Evolutionary conservation across 2,113 vertebrate genomes (phyloP), one percentile per base, ranked within the genome.

Genomic region (Psilopogon haemacephalus): DNA sequence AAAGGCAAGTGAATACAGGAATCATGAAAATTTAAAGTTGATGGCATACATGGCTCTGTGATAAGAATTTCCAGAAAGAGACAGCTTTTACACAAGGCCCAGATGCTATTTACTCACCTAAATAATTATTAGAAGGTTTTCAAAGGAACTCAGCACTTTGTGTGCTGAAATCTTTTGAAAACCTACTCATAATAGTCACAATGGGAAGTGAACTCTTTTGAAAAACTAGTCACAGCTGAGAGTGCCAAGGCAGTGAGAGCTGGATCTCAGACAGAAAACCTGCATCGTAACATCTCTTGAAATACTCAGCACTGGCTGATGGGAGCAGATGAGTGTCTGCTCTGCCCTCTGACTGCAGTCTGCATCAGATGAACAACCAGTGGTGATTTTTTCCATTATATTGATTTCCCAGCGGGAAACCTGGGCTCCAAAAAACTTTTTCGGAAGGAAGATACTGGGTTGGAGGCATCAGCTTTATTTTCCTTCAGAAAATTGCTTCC

Each of bases 121-220:
- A 94, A 89, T 64, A 77, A 86, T 84, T 94, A 77, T 81, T 68
- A 65, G 26, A 52, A 84, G 13, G 7, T 68, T 84, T 93, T 92
- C 80, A 88, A 93, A 94, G 54, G 38, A 58, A 18, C 50, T 86
- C 69, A 88, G 48, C 30, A 48, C 76, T 81, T 76, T 78, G 18
- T 40, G 69, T 88, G 52, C 69, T 71, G 56, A 95, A 90, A 78
- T 93, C 86, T 81, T 94, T 96, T 92, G 90, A 93, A 95, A 95
- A 91, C 32, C 42, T 81, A 42, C 7, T 80, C 75, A 81, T 91
- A 93, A 91, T 54, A 88, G 60, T 38, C 72, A 88, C 88, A 95
- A 90, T 64, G 58, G 55, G 58, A 90, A 88, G 48, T 37, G 73
- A 87, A 77, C 32, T 82, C 90, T 84, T 92, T 90, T 87, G 77